These are phyloP conservation scores for Tapera naevia DNA, from an alignment of 2,797 vertebrate species.

Conservation along the genomic window DNA sequence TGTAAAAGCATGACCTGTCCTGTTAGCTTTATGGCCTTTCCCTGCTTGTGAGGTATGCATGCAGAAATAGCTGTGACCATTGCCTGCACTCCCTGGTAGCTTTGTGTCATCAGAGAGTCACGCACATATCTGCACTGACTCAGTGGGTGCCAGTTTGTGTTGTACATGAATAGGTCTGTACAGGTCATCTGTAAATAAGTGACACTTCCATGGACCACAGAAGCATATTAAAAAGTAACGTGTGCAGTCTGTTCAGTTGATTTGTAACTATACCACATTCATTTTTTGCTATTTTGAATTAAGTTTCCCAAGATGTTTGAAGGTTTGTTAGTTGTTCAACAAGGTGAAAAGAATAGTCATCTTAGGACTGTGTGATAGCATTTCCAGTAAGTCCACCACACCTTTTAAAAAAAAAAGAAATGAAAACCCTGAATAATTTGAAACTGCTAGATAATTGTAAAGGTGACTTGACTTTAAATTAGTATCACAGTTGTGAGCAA, in stretches of 20 bases:
- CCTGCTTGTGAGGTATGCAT: rapidly evolving
- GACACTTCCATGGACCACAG: background rate
- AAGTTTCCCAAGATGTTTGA: background rate
- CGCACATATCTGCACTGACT: background rate
- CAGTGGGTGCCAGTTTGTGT: background rate
- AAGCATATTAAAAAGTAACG: background rate
- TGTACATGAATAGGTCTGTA: background rate
- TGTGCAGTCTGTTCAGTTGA: background rate
- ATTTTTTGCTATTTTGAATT: background rate
- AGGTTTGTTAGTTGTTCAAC: background rate
- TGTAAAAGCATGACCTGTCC: background rate
- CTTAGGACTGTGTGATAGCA: background rate
- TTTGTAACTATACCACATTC: background rate
- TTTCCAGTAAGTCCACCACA: background rate
- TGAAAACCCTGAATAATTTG: background rate
- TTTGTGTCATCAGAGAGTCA: background rate
- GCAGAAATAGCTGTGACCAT: background rate
- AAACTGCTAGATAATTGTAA: background rate
- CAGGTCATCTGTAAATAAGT: background rate
- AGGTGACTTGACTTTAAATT: background rate
- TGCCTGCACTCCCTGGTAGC: background rate
- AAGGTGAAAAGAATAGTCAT: background rate
- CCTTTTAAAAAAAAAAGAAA: background rate
- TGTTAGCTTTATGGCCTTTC: background rate
- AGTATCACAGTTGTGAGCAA: background rate